Base-by-base conservation (phyloP, 1,140 invertebrate genomes). In the Drosophila ercepeae region DNA sequence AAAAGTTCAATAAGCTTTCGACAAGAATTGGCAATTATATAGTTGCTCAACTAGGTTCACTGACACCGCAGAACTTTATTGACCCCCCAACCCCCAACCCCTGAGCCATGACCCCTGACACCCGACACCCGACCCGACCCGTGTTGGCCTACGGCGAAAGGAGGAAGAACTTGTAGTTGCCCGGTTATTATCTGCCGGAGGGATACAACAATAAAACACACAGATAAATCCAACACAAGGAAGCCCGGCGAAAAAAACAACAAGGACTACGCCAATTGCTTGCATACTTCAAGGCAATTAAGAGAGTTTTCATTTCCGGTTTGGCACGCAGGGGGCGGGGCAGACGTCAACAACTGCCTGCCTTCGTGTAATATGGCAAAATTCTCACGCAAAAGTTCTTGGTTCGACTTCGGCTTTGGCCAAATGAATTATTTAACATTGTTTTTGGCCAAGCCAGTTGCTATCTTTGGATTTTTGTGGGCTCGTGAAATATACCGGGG, bases 361-460 rank as follows among this genome's bases (percentile, higher is more conserved):
- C 58, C 49, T 63, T 68, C 67, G 61, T 64, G 81, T 84, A 84
- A 79, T 86, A 86, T 84, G 79, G 81, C 81, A 44, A 79, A 79
- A 76, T 84, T 84, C 79, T 84, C 79, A 84, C 79, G 76, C 73
- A 76, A 88, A 70, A 75, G 76, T 86, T 86, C 76, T n/a, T n/a
- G n/a, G n/a, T n/a, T n/a, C n/a, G n/a, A n/a, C n/a, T n/a, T n/a
- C 25, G 60, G 71, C 72, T 49, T 45, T 45, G 50, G 67, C 42
- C 71, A 60, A 81, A 81, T 86, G 76, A 86, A 86, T 86, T 86
- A 86, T 86, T 86, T 86, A 86, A 88, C 82, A 81, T 77, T 81
- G 63, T 81, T 81, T 86, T 86, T 54, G 53, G 51, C 25, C 34
- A 49, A 19, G 49, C 46, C 60, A 70, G 51, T 63, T 72, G 16